These are phyloP conservation scores for Nudaria mundana DNA, from an alignment of 2,888 invertebrate genomes.

Conservation along the genomic window DNA sequence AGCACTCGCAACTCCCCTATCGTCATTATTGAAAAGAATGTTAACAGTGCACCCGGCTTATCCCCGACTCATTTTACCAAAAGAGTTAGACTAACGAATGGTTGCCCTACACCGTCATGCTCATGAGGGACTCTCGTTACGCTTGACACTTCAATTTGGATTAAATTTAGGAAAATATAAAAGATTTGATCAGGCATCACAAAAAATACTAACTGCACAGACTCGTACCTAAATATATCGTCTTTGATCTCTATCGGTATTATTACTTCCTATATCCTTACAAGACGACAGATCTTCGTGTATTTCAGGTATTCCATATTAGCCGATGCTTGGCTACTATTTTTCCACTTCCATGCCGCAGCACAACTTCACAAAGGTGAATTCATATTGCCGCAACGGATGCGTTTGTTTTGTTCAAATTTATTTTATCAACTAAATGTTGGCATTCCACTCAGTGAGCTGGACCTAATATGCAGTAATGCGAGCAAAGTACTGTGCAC, in stretches of 20 bases:
- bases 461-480: constrained; percentile 67
- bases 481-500: constrained; percentile 48
- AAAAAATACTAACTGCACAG: too few species aligned
- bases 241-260: too few species aligned
- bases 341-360: constrained; percentile 77
- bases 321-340: constrained; percentile 60
- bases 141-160: constrained; percentile 75
- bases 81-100: constrained; percentile 80
- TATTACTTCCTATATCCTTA: too few species aligned
- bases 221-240: too few species aligned
- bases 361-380: constrained; percentile 74
- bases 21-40: constrained; percentile 80
- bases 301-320: constrained; percentile 74
- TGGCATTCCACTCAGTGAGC: constrained; percentile 69
- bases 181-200: too few species aligned
- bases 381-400: constrained; percentile 75
- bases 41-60: constrained; percentile 76
- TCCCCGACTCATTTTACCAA: constrained; percentile 77
- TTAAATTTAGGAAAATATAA: constrained; percentile 63
- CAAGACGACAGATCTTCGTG: constrained; percentile 47
- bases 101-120: constrained; percentile 53
- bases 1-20: constrained; percentile 66
- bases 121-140: constrained; percentile 56
- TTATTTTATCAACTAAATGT: constrained; percentile 80
- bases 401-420: constrained; percentile 79